phyloP scores from a whole-genome alignment of 2,888 invertebrate species.

The Diplolepis rosae region DNA sequence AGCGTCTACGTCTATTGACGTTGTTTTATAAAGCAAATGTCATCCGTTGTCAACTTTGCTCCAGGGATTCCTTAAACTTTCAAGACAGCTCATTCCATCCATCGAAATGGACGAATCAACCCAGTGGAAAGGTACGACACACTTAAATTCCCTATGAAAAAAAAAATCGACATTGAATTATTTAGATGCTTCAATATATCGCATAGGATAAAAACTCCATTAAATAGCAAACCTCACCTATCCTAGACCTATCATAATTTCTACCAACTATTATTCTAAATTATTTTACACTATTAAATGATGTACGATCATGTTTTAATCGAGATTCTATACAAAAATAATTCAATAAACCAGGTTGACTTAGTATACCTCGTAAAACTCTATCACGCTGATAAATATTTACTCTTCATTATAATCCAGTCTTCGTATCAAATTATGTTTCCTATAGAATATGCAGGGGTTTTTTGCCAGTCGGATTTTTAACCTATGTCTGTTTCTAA shows the following conservation, averaged over 20 bases:
- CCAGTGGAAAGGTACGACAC: slow-evolving; percentile 44
- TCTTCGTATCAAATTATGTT: background rate
- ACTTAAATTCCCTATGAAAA: background rate
- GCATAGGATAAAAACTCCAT: no score
- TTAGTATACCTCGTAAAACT: background rate
- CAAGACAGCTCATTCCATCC: slow-evolving; percentile 26
- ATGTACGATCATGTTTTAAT: background rate
- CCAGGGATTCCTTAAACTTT: slow-evolving; percentile 38
- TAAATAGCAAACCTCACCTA: no score
- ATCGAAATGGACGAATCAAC: slow-evolving; percentile 43
- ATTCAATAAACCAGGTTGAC: background rate
- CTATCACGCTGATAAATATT: background rate
- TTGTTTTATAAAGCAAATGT: slow-evolving; percentile 44
- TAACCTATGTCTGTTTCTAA: background rate
- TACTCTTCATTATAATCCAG: background rate
- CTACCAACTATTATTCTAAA: no score
- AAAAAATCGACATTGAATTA: no score
- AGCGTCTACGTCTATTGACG: slow-evolving; percentile 51
- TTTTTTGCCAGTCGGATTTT: background rate
- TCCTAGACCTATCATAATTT: no score
- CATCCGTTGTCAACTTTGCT: slow-evolving; percentile 39
- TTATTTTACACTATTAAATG: no score
- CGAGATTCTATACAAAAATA: background rate
- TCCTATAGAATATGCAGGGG: background rate
- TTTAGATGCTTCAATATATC: no score